These are phyloP conservation scores for Chelonus insularis DNA, from an alignment of 1,140 invertebrate genomes.

Conservation along the genomic window DNA sequence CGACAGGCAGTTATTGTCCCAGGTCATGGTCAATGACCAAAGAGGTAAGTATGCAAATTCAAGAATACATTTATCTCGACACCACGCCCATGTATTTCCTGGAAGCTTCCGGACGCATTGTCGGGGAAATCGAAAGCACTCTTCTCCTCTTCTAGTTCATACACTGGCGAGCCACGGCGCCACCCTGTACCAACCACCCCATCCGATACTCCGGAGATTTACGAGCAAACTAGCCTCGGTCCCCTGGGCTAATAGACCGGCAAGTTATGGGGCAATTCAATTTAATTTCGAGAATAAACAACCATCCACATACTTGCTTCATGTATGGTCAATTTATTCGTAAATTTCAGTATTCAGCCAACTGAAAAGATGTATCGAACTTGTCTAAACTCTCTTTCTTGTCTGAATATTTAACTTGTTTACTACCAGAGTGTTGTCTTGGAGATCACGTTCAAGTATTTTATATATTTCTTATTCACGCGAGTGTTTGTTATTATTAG, in stretches of 20 bases:
- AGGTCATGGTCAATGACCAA: constrained; percentile 21
- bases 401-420: too few relatives aligned
- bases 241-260: constrained; percentile 54
- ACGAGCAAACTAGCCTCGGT: constrained; percentile 51
- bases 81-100: constrained; percentile 57
- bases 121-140: constrained; percentile 49
- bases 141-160: constrained; percentile 21
- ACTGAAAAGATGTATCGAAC: background rate
- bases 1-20: constrained; percentile 25
- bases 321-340: constrained; percentile 46
- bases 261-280: constrained; percentile 57
- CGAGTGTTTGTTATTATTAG: too few relatives aligned
- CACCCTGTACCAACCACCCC: constrained; percentile 33
- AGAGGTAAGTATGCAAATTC: constrained; percentile 53
- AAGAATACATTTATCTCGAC: constrained; percentile 54
- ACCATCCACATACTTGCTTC: constrained; percentile 36
- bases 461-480: too few relatives aligned
- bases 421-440: too few relatives aligned
- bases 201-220: constrained; percentile 54
- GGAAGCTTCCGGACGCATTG: constrained; percentile 51
- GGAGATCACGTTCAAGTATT: too few relatives aligned
- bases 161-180: constrained; percentile 22
- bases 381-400: too few relatives aligned
- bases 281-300: constrained; percentile 58
- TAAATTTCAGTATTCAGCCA: constrained; percentile 25